A percentile compares a stretch with the other conserved stretches of the same genome.
Evolutionary conservation across 2,888 invertebrate genomes (phyloP).

Genomic region (Bedellia somnulentella): DNA sequence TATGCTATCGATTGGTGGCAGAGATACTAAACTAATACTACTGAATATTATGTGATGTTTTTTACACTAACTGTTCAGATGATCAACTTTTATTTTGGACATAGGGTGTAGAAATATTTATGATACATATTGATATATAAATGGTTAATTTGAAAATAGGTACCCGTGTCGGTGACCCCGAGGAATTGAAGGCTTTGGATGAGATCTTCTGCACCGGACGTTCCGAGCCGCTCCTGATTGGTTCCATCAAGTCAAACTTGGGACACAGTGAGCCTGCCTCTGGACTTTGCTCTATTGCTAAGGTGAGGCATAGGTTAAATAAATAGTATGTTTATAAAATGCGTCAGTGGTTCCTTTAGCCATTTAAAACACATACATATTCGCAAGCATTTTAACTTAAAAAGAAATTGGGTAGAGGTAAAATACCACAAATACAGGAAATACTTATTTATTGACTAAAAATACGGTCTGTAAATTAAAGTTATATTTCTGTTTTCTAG

Average conservation of each 20-base stretch:
- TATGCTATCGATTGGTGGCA: too few species aligned
- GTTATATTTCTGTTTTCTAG: too few species aligned
- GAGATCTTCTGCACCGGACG: conserved; percentile 76
- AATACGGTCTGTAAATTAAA: too few species aligned
- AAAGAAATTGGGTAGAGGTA: not conserved
- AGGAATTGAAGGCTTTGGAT: conserved; percentile 83
- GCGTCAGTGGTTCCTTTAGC: too few species aligned
- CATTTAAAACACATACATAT: not conserved
- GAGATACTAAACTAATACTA: too few species aligned
- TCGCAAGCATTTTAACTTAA: not conserved
- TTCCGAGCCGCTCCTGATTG: conserved; percentile 77
- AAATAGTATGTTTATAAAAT: not conserved
- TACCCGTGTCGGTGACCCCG: conserved; percentile 86
- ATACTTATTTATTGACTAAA: too few species aligned
- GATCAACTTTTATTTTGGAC: too few species aligned
- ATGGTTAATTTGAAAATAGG: too few species aligned
- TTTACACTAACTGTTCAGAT: too few species aligned
- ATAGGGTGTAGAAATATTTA: too few species aligned
- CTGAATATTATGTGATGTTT: too few species aligned
- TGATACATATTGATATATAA: too few species aligned
- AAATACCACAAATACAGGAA: not conserved
- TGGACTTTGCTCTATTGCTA: conserved; percentile 80
- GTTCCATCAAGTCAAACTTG: conserved; percentile 91
- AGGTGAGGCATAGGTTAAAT: conserved; percentile 46
- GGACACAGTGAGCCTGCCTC: conserved; percentile 91